Percentiles rank a stretch among this genome's conserved stretches.
These are phyloP conservation scores for Melinopterus prodromus DNA, from an alignment of 2,888 invertebrate genomes.

Conservation along the genomic window DNA sequence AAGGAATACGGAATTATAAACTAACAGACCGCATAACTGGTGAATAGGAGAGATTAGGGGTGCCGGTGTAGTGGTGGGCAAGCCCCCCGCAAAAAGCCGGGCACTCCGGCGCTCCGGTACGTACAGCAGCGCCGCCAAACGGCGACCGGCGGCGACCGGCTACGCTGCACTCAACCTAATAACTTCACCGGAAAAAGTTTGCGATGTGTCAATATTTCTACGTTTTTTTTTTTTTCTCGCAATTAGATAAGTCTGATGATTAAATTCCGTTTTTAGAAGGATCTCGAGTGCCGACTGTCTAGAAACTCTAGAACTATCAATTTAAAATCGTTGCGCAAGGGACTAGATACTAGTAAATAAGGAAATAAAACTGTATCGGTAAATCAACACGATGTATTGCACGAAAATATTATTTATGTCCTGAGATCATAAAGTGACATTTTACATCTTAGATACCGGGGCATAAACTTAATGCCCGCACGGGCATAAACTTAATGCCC, in stretches of 20 bases:
- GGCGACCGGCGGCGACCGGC: background rate
- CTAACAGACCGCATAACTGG: slow-evolving; percentile 48
- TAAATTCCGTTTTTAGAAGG: background rate
- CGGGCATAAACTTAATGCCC: too few relatives aligned
- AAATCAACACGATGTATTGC: background rate
- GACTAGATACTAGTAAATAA: background rate
- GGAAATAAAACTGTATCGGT: background rate
- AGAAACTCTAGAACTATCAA: background rate
- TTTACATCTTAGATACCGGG: too few relatives aligned
- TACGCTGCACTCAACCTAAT: background rate
- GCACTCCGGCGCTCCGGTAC: background rate
- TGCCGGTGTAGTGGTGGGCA: background rate
- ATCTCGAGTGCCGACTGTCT: background rate
- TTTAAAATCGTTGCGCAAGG: background rate
- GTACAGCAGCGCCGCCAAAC: background rate
- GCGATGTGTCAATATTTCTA: slow-evolving; percentile 4
- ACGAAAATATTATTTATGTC: too few relatives aligned
- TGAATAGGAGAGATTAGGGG: slow-evolving; percentile 42
- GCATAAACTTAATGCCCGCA: too few relatives aligned
- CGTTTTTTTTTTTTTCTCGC: background rate
- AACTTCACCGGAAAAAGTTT: background rate
- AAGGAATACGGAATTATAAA: slow-evolving; percentile 50
- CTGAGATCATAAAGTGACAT: too few relatives aligned
- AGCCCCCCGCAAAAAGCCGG: slow-evolving; percentile 9
- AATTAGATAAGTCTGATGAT: background rate